Conservation (phyloP, 1,140 invertebrate genomes). For the Leptopilina clavipes region DNA sequence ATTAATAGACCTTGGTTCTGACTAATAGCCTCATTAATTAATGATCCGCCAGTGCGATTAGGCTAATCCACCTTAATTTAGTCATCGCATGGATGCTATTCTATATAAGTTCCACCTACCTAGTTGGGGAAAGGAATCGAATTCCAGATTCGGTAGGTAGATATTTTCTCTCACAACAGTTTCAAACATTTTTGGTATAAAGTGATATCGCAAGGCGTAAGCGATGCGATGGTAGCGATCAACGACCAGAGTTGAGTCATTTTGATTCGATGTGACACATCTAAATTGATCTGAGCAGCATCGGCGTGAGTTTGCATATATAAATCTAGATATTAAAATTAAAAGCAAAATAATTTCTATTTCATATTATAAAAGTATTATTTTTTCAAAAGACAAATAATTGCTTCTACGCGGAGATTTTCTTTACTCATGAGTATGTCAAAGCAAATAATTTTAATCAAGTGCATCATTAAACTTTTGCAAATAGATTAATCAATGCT, state of each 20-base stretch:
- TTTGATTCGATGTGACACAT: constrained; percentile 31
- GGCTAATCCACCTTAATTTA: constrained; percentile 68
- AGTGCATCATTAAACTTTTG: too few species aligned
- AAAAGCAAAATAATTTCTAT: background rate
- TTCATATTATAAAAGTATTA: background rate
- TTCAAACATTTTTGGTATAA: background rate
- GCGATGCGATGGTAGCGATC: background rate
- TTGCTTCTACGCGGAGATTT: too few species aligned
- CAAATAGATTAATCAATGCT: too few species aligned
- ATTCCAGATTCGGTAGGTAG: constrained; percentile 19
- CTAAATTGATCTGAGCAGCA: constrained; percentile 7
- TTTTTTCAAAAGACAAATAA: too few species aligned
- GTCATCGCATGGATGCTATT: constrained; percentile 57
- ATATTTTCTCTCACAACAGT: constrained; percentile 4
- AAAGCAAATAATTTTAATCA: too few species aligned
- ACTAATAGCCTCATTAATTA: constrained; percentile 70
- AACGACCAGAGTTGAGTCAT: background rate
- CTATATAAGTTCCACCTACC: background rate
- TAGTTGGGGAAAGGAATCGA: background rate
- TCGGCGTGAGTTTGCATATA: constrained; percentile 20
- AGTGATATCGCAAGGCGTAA: constrained; percentile 12
- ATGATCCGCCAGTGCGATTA: constrained; percentile 66
- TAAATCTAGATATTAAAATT: background rate
- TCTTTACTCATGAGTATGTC: too few species aligned
- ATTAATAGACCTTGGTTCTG: constrained; percentile 66